Base-by-base conservation (phyloP, 2,888 invertebrate genomes). In the Eupithecia centaureata region DNA sequence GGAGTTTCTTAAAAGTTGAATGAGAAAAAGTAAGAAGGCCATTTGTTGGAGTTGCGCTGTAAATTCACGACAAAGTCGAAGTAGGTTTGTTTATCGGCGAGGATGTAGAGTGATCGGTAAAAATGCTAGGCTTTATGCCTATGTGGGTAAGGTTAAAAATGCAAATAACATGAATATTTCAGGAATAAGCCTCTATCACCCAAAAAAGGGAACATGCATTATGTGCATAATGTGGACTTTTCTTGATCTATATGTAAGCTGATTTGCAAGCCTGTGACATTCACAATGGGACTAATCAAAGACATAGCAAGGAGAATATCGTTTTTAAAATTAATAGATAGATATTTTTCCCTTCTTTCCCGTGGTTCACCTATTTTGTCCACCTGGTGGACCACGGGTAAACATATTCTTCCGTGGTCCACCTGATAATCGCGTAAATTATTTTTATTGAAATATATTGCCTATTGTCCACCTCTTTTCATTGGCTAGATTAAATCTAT, bases 1-100 rank as follows among this genome's bases (percentile, higher is more conserved):
- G 33, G 61, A 27, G 51, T 61, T 51, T 32, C 28, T 22, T 32
- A 32, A 61, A 61, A 33, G 61, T 51, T 51, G 32, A 33, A 61
- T 61, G 51, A 61, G 61, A 51, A 61, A 61, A 61, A 47, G 61
- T 51, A 30, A 25, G 32, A 57, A 57, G 32, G n/a, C 22, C 22
- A 47, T 60, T 32, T 15, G 22, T 25, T 61, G 13, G 54, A 47
- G 25, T 25, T 32, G 38, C 27, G 47, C 25, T 61, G 61, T 61
- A 51, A 51, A 61, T 51, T 61, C 51, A 61, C 51, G 47, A 51
- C 15, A 32, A 51, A 30, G 32, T 47, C 25, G 30, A 51, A 30
- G 13, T 30, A 47, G 51, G 32, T 32, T 51, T 52, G 32, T 33
- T 32, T 13, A 30, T 18, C 12, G 13, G 56, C 56, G 57, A 27